phyloP scores from a whole-genome alignment of 64 coral and sea anemone genomes.

The Astreopora myriophthalma region DNA sequence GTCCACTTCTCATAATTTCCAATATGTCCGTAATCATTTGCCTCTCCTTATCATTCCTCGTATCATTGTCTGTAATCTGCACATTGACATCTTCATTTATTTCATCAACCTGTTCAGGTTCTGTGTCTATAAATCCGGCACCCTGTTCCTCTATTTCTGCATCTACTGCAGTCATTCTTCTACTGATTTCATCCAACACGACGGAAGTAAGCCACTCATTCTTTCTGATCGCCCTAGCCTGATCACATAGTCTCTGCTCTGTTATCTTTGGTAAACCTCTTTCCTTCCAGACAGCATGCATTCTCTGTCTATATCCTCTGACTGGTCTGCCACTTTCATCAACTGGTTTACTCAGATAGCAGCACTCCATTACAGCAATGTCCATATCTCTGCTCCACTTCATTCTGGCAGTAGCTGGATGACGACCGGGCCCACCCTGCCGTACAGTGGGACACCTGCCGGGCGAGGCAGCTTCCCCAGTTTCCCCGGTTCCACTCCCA shows the following conservation, averaged over 20 bases:
- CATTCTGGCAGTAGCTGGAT: conserved; percentile 53
- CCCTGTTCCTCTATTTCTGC: conserved; percentile 61
- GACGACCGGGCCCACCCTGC: conserved; percentile 45
- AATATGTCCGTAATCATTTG: conserved; percentile 27
- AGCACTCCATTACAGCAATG: conserved; percentile 69
- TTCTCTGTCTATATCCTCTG: conserved; percentile 75
- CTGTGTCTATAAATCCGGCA: neutral
- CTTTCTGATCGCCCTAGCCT: conserved; percentile 43
- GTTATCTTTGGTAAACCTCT: conserved; percentile 64
- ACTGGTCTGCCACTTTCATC: conserved; percentile 58
- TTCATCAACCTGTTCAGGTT: conserved; percentile 44
- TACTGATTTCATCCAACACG: conserved; percentile 64
- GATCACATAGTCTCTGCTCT: conserved; percentile 76
- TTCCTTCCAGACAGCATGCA: conserved; percentile 61
- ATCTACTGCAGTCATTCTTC: conserved; percentile 56
- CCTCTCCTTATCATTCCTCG: conserved; percentile 39
- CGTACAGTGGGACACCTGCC: conserved; percentile 48
- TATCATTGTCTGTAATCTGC: conserved; percentile 54
- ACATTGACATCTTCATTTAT: conserved; percentile 50
- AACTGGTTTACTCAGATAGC: conserved; percentile 60
- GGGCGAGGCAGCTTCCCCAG: conserved; percentile 44
- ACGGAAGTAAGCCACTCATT: conserved; percentile 48
- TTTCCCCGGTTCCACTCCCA: conserved; percentile 1
- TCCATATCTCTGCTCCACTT: conserved; percentile 60
- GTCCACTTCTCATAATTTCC: conserved; percentile 34